phyloP scores from a whole-genome alignment of 2,797 vertebrate species.

The Amblyopsis hoosieri region DNA sequence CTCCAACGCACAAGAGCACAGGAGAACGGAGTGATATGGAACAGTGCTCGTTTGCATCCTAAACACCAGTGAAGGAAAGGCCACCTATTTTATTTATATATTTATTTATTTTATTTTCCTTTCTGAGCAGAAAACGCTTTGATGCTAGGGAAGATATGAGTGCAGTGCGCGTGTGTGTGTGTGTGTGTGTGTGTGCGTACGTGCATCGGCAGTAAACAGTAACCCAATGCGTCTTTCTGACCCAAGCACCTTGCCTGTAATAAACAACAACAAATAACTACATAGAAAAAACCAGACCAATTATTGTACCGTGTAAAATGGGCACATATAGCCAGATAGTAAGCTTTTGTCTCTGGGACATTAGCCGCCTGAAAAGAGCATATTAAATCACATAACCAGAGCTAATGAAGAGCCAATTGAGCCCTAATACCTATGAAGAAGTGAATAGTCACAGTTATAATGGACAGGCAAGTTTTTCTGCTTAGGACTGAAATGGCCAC shows the following conservation, averaged over 20 bases:
- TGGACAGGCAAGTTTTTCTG: constrained; percentile 27
- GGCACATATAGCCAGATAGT: too few relatives aligned
- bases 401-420: constrained; percentile 60
- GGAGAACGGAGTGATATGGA: constrained; percentile 42
- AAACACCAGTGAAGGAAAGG: constrained; percentile 35
- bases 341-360: constrained; percentile 9
- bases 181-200: constrained; percentile 4
- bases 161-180: background rate
- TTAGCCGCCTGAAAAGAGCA: constrained; percentile 47
- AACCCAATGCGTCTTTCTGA: background rate
- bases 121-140: constrained; percentile 20
- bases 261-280: too few relatives aligned
- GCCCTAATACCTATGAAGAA: constrained; percentile 44
- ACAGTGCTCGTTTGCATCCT: constrained; percentile 19
- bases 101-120: background rate
- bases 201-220: background rate
- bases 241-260: too few relatives aligned
- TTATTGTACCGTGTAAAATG: too few relatives aligned
- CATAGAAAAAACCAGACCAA: too few relatives aligned
- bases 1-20: constrained; percentile 9
- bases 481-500: too few relatives aligned
- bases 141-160: background rate
- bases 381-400: constrained; percentile 46
- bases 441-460: constrained; percentile 46
- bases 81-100: constrained; percentile 13